phyloP scores from a whole-genome alignment of 53 echinoderm and acorn worm species.

The Holothuria leucospilota region DNA sequence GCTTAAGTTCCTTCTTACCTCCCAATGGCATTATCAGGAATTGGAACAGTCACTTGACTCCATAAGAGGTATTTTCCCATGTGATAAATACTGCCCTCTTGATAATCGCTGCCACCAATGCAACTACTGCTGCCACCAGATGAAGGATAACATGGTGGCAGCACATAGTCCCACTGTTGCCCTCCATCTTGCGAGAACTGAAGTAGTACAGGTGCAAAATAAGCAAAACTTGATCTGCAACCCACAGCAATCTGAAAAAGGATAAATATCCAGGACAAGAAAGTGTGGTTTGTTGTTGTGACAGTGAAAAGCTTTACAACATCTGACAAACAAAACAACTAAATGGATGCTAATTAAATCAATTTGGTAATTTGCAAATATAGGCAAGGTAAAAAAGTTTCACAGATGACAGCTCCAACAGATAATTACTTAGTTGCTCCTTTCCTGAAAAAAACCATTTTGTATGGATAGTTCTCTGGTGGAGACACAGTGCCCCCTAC shows the following conservation, averaged over 20 bases:
- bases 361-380: no score
- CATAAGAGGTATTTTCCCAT: slow-evolving; percentile 79
- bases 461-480: no score
- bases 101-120: slow-evolving; percentile 61
- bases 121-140: slow-evolving; percentile 70
- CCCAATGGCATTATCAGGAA: slow-evolving; percentile 56
- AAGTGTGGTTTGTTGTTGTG: neutral
- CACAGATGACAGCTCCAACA: no score
- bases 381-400: no score
- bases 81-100: slow-evolving; percentile 92
- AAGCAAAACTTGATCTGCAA: slow-evolving; percentile 75
- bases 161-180: slow-evolving; percentile 80
- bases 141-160: slow-evolving; percentile 81
- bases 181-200: slow-evolving; percentile 90
- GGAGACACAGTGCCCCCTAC: no score
- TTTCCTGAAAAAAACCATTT: no score
- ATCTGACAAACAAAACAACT: no score
- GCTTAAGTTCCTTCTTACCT: slow-evolving; percentile 47
- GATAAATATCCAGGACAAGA: neutral
- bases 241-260: slow-evolving; percentile 82
- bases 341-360: no score
- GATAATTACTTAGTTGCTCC: no score
- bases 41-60: slow-evolving; percentile 62
- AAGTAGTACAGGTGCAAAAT: slow-evolving; percentile 89
- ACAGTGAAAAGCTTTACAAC: no score